Conservation (phyloP, 2,113 vertebrate genomes). For the Dicerorhinus sumatrensis region DNA sequence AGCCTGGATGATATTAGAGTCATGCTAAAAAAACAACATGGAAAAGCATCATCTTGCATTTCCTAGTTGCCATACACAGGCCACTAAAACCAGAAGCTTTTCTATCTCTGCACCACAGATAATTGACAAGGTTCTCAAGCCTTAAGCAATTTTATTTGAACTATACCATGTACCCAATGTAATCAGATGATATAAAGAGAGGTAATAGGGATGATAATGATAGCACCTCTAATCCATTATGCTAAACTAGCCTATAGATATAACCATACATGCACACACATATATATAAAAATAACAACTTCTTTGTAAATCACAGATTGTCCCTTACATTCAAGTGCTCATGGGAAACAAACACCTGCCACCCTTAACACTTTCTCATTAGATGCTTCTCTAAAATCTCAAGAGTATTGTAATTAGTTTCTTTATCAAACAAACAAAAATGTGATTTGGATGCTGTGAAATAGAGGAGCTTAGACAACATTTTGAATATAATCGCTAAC, state of each 20-base stretch:
- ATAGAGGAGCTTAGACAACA: conserved; percentile 61
- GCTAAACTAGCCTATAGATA: neutral
- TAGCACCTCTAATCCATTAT: neutral
- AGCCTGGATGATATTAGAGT: neutral
- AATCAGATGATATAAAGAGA: neutral
- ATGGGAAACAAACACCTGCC: conserved; percentile 56
- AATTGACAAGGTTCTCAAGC: neutral
- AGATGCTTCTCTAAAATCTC: conserved; percentile 70
- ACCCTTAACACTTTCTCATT: conserved; percentile 73
- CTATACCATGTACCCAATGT: neutral
- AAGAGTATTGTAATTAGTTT: conserved; percentile 76
- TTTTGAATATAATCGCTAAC: neutral
- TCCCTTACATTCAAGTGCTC: conserved; percentile 39
- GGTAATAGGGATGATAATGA: neutral
- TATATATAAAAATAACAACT: neutral
- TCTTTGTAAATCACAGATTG: conserved; percentile 47
- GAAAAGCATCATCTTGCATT: neutral
- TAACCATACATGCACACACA: neutral
- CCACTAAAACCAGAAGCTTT: neutral
- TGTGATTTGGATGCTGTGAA: conserved; percentile 64
- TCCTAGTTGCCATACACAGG: neutral
- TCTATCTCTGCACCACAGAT: neutral
- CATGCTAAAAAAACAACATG: neutral
- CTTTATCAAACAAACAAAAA: conserved; percentile 77
- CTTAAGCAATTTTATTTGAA: conserved; percentile 1